phyloP scores from a whole-genome alignment of 1,140 invertebrate genomes.

The Lepidurus apus region DNA sequence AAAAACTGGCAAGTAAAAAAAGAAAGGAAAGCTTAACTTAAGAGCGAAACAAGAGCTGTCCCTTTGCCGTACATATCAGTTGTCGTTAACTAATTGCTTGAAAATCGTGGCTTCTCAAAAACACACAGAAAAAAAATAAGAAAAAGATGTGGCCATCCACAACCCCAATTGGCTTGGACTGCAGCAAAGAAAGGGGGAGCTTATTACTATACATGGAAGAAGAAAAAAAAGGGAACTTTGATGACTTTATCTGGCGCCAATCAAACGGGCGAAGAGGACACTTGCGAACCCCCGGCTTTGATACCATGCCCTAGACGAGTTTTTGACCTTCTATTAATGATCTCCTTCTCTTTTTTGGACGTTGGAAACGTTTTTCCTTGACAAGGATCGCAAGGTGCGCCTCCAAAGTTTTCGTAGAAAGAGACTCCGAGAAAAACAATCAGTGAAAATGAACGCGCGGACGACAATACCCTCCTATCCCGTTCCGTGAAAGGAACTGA shows the following conservation, averaged over 20 bases:
- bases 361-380: conserved; percentile 8
- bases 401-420: background rate
- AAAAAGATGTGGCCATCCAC: background rate
- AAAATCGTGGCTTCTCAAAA: background rate
- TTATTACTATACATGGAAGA: background rate
- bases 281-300: background rate
- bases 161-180: background rate
- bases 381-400: background rate
- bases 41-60: background rate
- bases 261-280: conserved; percentile 3
- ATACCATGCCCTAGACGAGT: conserved; percentile 8
- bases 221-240: background rate
- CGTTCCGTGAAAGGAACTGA: background rate
- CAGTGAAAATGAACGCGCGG: background rate
- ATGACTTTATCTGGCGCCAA: conserved; percentile 17
- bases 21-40: background rate
- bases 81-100: conserved; percentile 11
- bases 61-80: background rate
- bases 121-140: background rate
- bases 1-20: background rate
- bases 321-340: conserved; percentile 13
- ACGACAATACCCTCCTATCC: background rate
- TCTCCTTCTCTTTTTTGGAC: background rate
- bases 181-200: background rate
- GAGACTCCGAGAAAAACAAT: background rate